Evolutionary conservation across 2,113 vertebrate genomes (phyloP), one percentile per base, ranked within the genome.

Genomic region (Scopus umbretta): DNA sequence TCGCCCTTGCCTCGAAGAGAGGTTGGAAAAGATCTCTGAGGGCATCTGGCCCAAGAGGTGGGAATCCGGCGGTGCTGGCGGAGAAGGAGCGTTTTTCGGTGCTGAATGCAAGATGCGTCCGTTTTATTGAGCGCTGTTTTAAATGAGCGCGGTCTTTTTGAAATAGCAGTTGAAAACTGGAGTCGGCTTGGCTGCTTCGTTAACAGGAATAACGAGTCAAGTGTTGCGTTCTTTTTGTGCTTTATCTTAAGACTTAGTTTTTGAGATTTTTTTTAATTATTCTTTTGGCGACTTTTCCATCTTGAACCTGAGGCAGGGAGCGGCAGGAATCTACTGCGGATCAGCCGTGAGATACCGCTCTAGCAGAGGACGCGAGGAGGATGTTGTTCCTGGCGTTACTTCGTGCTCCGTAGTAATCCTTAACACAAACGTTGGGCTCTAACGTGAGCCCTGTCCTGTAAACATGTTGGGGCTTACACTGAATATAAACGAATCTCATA

Each of bases 1-100:
- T 6, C 25, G 0, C 5, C 11, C 4, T 34, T 10, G 1, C 4
- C 18, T 3, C n/a, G n/a, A n/a, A n/a, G n/a, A n/a, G n/a, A n/a
- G n/a, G n/a, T n/a, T n/a, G n/a, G n/a, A n/a, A n/a, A n/a, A n/a
- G n/a, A n/a, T n/a, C n/a, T n/a, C n/a, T n/a, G n/a, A n/a, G n/a
- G n/a, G n/a, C n/a, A n/a, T n/a, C n/a, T n/a, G n/a, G n/a, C n/a
- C n/a, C n/a, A n/a, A n/a, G n/a, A 30, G 45, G 43, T 18, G 29
- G n/a, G 10, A 18, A 21, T 13, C 13, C 4, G 23, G 62, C 30
- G 13, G 19, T 10, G 45, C 30, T 82, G 7, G 58, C 16, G 29
- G 20, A 17, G 16, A 22, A 61, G 62, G 55, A 6, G 29, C 5
- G 7, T 7, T 65, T 58, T 36, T 7, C 16, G 18, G 36, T 5